phyloP scores from a whole-genome alignment of 2,797 vertebrate species.

The Lateolabrax maculatus region DNA sequence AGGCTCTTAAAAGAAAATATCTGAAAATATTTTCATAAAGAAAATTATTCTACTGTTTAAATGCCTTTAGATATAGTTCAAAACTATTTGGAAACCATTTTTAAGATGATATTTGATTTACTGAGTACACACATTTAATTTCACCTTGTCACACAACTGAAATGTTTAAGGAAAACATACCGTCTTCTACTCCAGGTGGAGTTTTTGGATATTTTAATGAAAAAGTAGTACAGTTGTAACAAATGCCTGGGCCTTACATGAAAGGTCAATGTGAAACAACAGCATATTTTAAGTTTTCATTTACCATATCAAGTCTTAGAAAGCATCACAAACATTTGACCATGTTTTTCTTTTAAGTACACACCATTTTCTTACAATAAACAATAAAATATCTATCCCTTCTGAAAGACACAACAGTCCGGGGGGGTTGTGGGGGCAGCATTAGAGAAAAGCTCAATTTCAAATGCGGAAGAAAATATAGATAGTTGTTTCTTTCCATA shows the following conservation, averaged over 20 bases:
- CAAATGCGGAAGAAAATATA: not conserved
- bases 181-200: not conserved
- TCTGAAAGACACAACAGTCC: constrained; percentile 33
- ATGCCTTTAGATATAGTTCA: not conserved
- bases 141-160: not conserved
- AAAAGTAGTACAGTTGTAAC: constrained; percentile 80
- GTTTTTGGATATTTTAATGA: constrained; percentile 78
- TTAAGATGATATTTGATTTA: not conserved
- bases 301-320: constrained; percentile 18
- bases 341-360: constrained; percentile 3
- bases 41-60: not conserved
- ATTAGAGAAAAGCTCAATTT: not conserved
- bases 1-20: not conserved
- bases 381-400: constrained; percentile 51
- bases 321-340: constrained; percentile 9
- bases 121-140: not conserved
- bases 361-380: constrained; percentile 27
- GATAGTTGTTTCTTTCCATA: not conserved
- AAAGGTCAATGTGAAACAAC: constrained; percentile 82
- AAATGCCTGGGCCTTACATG: constrained; percentile 70
- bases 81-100: too few relatives aligned
- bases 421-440: not conserved
- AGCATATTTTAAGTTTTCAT: constrained; percentile 66
- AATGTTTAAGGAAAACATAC: not conserved
- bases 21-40: not conserved